A percentile compares a stretch with the other conserved stretches of the same genome.
Conservation (phyloP, 2,888 invertebrate species). For the Synergus itoensis region DNA sequence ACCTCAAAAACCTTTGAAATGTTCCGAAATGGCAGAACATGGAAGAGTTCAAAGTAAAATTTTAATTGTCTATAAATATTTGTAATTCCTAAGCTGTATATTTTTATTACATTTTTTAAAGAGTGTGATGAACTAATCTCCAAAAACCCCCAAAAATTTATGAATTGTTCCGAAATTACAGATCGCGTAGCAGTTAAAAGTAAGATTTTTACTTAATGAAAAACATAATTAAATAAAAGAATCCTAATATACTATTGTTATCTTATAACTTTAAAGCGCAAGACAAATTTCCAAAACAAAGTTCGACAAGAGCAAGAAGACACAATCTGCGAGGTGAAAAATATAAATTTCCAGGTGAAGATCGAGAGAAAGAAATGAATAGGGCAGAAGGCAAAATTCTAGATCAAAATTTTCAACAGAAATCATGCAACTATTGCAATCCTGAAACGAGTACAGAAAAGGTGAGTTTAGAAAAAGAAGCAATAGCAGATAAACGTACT, state of each 20-base stretch:
- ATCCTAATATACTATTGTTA: neutral
- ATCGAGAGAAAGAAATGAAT: neutral
- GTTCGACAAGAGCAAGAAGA: neutral
- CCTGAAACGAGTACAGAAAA: neutral
- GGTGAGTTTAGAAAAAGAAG: neutral
- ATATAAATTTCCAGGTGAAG: neutral
- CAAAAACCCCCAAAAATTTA: neutral
- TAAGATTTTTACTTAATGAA: neutral
- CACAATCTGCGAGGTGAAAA: neutral
- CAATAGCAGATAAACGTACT: neutral
- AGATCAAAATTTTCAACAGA: neutral
- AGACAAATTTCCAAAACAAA: neutral
- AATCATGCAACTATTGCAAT: neutral
- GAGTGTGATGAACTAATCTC: neutral
- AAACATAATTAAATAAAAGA: neutral
- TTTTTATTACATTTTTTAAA: neutral
- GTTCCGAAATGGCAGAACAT: neutral
- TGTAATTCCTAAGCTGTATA: neutral
- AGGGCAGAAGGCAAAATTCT: neutral
- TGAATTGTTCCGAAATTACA: neutral
- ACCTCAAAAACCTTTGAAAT: slow-evolving; percentile 23
- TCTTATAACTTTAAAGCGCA: neutral
- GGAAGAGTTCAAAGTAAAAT: neutral
- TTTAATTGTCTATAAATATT: neutral
- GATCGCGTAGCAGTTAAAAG: neutral